A percentile compares a stretch with the other conserved stretches of the same genome.
Conservation (phyloP, 2,888 invertebrate genomes). For the Coecobrya sp. region DNA sequence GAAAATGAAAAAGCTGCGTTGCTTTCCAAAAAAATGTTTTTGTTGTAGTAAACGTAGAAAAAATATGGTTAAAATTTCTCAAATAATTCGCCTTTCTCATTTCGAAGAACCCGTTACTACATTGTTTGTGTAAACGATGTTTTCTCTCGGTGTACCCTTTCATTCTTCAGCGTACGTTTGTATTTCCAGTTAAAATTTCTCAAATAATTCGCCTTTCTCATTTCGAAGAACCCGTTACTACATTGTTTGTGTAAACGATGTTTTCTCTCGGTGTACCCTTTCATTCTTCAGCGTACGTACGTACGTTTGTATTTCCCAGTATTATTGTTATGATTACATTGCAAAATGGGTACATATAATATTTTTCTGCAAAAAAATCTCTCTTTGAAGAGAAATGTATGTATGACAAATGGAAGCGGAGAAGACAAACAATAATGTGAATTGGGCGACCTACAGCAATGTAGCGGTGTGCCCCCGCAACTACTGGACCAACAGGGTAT, state of each 20-base stretch:
- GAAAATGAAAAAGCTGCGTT: slow-evolving; percentile 7
- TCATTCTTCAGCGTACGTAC: neutral
- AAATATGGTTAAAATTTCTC: slow-evolving; percentile 48
- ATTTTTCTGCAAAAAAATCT: slow-evolving; percentile 28
- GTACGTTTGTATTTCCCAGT: neutral
- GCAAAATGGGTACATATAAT: slow-evolving; percentile 2
- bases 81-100: slow-evolving; percentile 34
- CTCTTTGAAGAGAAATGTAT: slow-evolving; percentile 21
- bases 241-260: neutral
- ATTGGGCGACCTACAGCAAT: slow-evolving; percentile 2
- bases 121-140: neutral
- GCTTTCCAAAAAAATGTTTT: slow-evolving; percentile 12
- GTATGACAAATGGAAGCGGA: slow-evolving; percentile 10
- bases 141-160: neutral
- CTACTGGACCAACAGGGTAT: slow-evolving; percentile 23
- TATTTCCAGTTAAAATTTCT: too few species aligned
- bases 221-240: neutral
- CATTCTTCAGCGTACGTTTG: neutral
- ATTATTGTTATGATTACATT: slow-evolving; percentile 36
- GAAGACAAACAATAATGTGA: neutral
- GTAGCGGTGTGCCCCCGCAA: neutral
- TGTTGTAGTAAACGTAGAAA: neutral
- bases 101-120: neutral
- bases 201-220: slow-evolving; percentile 32
- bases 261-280: slow-evolving; percentile 1